Evolutionary conservation across 2,888 invertebrate genomes (phyloP), one percentile per base, ranked within the genome.

Genomic region (Mimumesa dahlbomi): DNA sequence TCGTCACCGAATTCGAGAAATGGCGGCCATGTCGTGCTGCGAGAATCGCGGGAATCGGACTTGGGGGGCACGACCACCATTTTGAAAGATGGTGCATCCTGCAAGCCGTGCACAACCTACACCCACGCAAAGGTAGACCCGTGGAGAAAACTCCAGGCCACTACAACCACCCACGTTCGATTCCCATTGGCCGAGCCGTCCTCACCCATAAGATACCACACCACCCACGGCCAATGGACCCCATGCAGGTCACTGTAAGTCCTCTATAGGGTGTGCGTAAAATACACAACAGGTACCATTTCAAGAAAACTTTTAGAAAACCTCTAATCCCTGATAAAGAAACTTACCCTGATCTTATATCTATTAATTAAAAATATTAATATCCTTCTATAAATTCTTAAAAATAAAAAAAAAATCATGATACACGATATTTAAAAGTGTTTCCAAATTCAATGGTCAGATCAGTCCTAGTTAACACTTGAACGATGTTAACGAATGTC

Each of bases 41-140:
- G 53, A 46, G 42, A 59, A 21, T 31, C 45, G 53, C 66, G 52
- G 38, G 57, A 67, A 46, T 31, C 25, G 22, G 18, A 50, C 59
- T 61, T 48, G 61, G 53, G 67, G 65, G 65, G 69, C 62, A 56
- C 57, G 67, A 62, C 82, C 87, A 82, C 87, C 87, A 88, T 88
- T 87, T 88, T 88, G 83, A 81, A 84, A 79, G 81, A 82, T 76
- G 82, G 79, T 82, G 84, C 83, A 84, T 82, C 81, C 76, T 81
- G 84, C 82, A 78, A 81, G 67, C 76, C 76, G 79, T 83, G 80
- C 77, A n/a, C n/a, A 84, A 81, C 78, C 79, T 73, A 84, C 85
- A 85, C 86, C 85, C 84, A 86, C 86, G 82, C 82, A 73, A 76
- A 77, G 69, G 71, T 75, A 80, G 74, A 74, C 63, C 73, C 64